A percentile compares a stretch with the other conserved stretches of the same genome.
Evolutionary conservation across 2,113 vertebrate species (phyloP).

Genomic region (Entosphenus tridentatus): DNA sequence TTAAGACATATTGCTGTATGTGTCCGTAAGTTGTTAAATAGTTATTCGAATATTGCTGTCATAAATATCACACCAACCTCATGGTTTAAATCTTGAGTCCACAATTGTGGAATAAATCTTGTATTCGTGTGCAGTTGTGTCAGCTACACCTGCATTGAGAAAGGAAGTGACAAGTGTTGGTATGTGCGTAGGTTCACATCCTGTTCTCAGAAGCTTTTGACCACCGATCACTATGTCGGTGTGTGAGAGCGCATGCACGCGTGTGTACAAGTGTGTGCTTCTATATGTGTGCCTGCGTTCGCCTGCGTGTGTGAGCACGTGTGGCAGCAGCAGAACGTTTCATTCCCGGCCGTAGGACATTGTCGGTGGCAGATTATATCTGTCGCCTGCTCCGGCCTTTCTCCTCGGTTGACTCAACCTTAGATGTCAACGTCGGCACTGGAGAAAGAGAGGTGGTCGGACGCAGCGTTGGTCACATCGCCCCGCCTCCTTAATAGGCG

Average conservation of each 20-base stretch:
- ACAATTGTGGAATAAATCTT: neutral
- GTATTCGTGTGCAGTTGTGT: neutral
- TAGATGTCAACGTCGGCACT: too few relatives aligned
- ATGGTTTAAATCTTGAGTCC: neutral
- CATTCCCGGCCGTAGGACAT: too few relatives aligned
- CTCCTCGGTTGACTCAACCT: too few relatives aligned
- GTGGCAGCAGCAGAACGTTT: neutral
- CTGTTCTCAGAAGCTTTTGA: neutral
- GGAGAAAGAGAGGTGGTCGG: too few relatives aligned
- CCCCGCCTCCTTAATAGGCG: too few relatives aligned
- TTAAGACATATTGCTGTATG: neutral
- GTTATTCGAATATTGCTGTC: neutral
- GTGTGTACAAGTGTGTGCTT: conserved; percentile 1
- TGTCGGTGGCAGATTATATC: too few relatives aligned
- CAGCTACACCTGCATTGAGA: neutral
- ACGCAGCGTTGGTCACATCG: too few relatives aligned
- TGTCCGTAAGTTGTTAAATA: neutral
- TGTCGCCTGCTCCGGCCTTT: too few relatives aligned
- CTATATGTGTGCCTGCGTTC: neutral
- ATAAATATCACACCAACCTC: neutral
- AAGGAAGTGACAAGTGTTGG: neutral
- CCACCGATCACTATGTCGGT: neutral
- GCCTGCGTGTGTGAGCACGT: neutral
- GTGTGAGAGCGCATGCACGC: neutral
- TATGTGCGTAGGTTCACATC: neutral